Percentiles rank a stretch among this genome's conserved stretches.
phyloP scores from a whole-genome alignment of 2,888 invertebrate species.

The Volucella inflata region DNA sequence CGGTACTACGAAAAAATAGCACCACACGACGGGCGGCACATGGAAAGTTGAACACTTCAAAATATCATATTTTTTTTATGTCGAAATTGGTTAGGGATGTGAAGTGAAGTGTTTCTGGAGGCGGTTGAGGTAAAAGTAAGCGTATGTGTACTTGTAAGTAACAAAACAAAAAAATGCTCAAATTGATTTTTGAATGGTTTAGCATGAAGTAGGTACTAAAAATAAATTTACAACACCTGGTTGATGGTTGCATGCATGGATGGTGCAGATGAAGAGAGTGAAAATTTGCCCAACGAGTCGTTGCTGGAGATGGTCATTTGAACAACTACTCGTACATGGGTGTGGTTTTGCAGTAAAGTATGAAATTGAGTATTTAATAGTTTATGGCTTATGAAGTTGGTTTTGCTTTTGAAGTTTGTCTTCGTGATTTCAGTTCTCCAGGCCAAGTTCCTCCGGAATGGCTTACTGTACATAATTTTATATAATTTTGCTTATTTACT shows the following conservation, averaged over 20 bases:
- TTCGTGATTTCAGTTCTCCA: no score
- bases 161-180: constrained; percentile 10
- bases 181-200: constrained; percentile 48
- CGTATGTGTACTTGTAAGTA: constrained; percentile 15
- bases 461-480: no score
- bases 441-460: no score
- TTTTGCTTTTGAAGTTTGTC: no score
- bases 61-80: constrained; percentile 43
- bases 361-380: no score
- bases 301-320: background rate
- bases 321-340: background rate
- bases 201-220: constrained; percentile 7
- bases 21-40: background rate
- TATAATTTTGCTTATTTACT: no score
- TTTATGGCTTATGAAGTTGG: no score
- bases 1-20: background rate
- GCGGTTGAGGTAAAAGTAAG: constrained; percentile 45
- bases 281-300: background rate
- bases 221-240: constrained; percentile 24
- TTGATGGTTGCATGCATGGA: background rate
- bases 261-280: background rate
- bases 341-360: no score
- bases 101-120: constrained; percentile 32
- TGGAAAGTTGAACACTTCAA: constrained; percentile 37
- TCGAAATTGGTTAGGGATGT: constrained; percentile 22